Percentiles rank a stretch among this genome's conserved stretches.
These are phyloP conservation scores for Orientallactaga sibirica DNA, from an alignment of 2,797 vertebrate genomes.

Conservation along the genomic window DNA sequence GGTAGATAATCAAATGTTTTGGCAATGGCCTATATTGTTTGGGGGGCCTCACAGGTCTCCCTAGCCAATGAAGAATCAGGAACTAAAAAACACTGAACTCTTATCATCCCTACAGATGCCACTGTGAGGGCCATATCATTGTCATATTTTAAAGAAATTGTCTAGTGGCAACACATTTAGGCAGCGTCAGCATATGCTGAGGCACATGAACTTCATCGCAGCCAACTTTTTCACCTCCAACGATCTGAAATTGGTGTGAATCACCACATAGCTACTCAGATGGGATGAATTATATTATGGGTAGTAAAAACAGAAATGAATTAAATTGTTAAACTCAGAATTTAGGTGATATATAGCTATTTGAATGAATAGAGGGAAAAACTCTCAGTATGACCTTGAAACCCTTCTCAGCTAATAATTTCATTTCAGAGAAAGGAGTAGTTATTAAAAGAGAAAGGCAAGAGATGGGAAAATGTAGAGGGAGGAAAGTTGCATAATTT, in stretches of 20 bases:
- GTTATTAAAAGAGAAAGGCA: neutral
- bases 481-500: neutral
- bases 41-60: too few relatives aligned
- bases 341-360: slow-evolving; percentile 22
- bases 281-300: slow-evolving; percentile 24
- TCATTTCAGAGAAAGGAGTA: neutral
- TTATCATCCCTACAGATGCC: neutral
- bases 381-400: neutral
- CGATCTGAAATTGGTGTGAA: slow-evolving; percentile 29
- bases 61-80: neutral
- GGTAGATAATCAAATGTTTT: too few relatives aligned
- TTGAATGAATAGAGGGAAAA: neutral
- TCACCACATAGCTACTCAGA: neutral
- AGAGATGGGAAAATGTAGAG: neutral
- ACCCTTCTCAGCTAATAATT: neutral
- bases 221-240: slow-evolving; percentile 1
- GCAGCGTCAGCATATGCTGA: neutral
- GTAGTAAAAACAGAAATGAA: slow-evolving; percentile 7
- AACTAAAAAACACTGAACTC: slow-evolving; percentile 31
- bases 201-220: neutral
- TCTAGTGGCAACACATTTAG: neutral
- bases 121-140: neutral
- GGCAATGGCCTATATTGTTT: too few relatives aligned
- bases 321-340: neutral
- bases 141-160: slow-evolving; percentile 13